phyloP scores from a whole-genome alignment of 2,113 vertebrate genomes.

The Pavo muticus region DNA sequence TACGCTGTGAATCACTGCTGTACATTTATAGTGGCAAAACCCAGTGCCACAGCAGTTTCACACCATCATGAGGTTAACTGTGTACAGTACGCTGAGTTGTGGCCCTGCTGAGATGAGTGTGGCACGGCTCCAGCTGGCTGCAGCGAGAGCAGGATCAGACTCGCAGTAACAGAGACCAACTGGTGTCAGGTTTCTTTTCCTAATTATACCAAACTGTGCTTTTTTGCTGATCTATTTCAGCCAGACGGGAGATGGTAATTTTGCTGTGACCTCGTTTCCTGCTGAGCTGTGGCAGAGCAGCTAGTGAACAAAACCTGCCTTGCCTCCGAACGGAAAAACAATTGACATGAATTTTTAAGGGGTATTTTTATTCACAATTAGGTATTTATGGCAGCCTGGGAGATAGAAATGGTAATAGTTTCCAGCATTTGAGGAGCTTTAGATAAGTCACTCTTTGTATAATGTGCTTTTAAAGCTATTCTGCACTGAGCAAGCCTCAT shows the following conservation, averaged over 20 bases:
- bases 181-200: neutral
- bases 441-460: constrained; percentile 8
- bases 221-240: constrained; percentile 22
- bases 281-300: neutral
- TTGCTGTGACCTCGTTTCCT: neutral
- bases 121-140: neutral
- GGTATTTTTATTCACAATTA: constrained; percentile 46
- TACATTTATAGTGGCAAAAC: neutral
- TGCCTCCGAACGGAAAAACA: constrained; percentile 22
- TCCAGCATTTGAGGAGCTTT: constrained; percentile 25
- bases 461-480: constrained; percentile 17
- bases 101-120: neutral
- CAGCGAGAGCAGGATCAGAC: neutral
- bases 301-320: constrained; percentile 19
- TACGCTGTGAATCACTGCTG: neutral
- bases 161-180: neutral
- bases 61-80: neutral
- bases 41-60: neutral
- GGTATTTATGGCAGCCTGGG: constrained; percentile 20
- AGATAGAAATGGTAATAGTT: constrained; percentile 46
- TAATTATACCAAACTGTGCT: neutral
- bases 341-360: constrained; percentile 41
- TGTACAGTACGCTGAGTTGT: neutral
- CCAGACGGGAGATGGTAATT: constrained; percentile 1
- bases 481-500: neutral